Percentiles rank a stretch among this genome's conserved stretches.
Evolutionary conservation across 1,140 invertebrate genomes (phyloP).

Genomic region (Philaenus spumarius): DNA sequence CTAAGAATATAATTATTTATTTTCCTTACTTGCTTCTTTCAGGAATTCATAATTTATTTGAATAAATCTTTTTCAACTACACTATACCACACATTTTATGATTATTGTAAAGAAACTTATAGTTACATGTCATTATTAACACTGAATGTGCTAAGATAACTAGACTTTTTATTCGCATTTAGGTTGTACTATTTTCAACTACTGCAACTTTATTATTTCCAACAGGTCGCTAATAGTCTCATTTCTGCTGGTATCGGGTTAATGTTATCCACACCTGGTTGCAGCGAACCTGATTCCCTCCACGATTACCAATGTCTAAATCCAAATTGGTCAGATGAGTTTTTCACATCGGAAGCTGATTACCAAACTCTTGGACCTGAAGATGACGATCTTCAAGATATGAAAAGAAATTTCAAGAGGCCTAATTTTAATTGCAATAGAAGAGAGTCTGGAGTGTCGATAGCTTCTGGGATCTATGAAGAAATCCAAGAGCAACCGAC

Average conservation of each 20-base stretch:
- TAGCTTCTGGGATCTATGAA: constrained; percentile 46
- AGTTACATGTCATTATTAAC: no score
- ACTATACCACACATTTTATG: no score
- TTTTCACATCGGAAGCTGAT: constrained; percentile 8
- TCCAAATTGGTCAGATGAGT: constrained; percentile 1
- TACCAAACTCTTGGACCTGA: constrained; percentile 29
- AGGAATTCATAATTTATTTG: no score
- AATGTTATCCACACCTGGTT: constrained; percentile 39
- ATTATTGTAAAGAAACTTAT: no score
- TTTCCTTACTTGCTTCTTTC: no score
- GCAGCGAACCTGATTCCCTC: constrained; percentile 36
- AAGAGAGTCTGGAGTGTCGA: constrained; percentile 42
- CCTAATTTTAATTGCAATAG: constrained; percentile 31
- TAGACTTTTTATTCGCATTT: no score
- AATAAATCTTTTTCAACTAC: no score
- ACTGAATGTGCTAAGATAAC: no score
- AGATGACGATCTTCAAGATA: neutral
- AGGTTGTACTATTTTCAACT: no score
- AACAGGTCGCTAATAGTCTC: constrained; percentile 33
- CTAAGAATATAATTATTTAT: no score
- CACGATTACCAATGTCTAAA: constrained; percentile 25
- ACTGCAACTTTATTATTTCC: no score
- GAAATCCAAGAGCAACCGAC: constrained; percentile 30
- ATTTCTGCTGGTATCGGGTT: constrained; percentile 37
- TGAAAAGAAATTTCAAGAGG: constrained; percentile 7